phyloP scores from a whole-genome alignment of 2,888 invertebrate genomes.

The Spatulosminthurus flaviceps region DNA sequence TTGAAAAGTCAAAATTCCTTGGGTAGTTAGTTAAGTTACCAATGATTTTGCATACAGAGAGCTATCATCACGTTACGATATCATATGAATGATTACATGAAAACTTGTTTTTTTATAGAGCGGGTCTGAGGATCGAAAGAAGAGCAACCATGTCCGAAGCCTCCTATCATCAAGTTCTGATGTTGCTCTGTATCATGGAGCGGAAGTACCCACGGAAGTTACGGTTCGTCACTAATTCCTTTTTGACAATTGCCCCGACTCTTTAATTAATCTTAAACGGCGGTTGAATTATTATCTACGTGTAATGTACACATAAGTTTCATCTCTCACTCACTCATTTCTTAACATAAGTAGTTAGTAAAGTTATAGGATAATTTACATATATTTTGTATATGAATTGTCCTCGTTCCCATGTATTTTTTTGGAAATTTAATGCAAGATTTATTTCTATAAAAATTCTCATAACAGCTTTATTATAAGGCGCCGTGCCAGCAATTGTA shows the following conservation, averaged over 20 bases:
- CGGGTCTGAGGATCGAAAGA: constrained; percentile 36
- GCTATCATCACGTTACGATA: background rate
- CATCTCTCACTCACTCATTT: background rate
- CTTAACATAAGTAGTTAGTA: background rate
- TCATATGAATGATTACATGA: background rate
- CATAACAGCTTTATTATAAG: background rate
- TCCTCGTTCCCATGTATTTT: constrained; percentile 28
- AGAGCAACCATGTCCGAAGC: constrained; percentile 12
- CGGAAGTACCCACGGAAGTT: constrained; percentile 53
- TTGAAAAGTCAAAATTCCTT: no score
- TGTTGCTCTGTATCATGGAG: constrained; percentile 30
- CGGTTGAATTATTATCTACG: constrained; percentile 15
- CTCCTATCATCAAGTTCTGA: constrained; percentile 38
- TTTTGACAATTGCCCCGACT: constrained; percentile 30
- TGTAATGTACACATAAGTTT: background rate
- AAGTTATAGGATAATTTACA: no score
- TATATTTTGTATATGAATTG: background rate
- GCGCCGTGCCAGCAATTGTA: background rate
- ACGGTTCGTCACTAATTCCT: constrained; percentile 48
- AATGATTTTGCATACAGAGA: no score
- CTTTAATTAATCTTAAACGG: constrained; percentile 25
- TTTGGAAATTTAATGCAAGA: background rate
- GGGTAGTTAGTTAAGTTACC: no score
- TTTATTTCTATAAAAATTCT: background rate
- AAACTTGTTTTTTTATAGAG: background rate